Conservation (phyloP, 2,888 invertebrate genomes). For the Limnephilus marmoratus region DNA sequence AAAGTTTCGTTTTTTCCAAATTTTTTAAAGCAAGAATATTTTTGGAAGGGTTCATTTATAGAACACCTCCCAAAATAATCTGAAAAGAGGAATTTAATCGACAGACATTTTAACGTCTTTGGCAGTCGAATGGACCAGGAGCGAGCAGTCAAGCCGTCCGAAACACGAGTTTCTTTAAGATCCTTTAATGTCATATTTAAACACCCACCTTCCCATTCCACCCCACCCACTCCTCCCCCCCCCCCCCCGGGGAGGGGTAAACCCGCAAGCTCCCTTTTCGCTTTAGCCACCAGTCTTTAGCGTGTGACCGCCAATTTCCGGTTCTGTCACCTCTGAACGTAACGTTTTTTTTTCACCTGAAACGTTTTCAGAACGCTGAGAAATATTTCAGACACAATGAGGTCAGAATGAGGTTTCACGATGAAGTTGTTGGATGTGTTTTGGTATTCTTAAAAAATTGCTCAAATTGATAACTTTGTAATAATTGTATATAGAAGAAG, state of each 20-base stretch:
- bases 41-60: not conserved
- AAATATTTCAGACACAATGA: conserved; percentile 38
- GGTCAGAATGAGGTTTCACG: conserved; percentile 10
- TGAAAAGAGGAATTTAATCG: not conserved
- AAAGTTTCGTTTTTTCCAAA: no score
- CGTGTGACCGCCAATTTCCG: conserved; percentile 55
- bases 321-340: conserved; percentile 50
- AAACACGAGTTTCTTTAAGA: conserved; percentile 43
- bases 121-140: not conserved
- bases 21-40: no score
- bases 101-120: not conserved
- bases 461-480: not conserved
- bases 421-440: not conserved
- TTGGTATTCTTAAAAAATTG: not conserved
- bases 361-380: conserved; percentile 22
- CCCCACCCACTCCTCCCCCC: not conserved
- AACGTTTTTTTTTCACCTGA: conserved; percentile 26
- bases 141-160: conserved; percentile 20
- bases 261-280: not conserved
- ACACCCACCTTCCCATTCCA: not conserved
- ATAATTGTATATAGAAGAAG: not conserved
- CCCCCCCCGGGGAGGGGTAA: not conserved
- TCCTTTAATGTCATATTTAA: conserved; percentile 47
- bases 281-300: conserved; percentile 31
- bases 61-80: not conserved